phyloP scores from a whole-genome alignment of 2,797 vertebrate species.

The Melanotaenia boesemani region DNA sequence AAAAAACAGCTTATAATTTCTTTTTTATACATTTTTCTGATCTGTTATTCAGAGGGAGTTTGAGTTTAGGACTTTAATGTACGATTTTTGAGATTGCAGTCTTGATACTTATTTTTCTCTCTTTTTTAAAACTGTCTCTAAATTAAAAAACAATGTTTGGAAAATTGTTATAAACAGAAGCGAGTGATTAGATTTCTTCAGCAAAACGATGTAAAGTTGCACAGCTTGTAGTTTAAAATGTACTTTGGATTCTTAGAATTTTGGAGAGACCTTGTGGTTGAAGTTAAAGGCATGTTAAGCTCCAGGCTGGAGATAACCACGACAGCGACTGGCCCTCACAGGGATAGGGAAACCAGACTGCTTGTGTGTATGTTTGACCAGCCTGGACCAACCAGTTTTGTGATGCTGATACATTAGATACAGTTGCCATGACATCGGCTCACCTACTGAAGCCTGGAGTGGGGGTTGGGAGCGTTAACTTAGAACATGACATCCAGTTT shows the following conservation, averaged over 20 bases:
- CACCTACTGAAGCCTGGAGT: constrained; percentile 31
- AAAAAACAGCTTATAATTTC: too few species aligned
- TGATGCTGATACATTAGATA: constrained; percentile 60
- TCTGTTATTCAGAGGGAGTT: too few species aligned
- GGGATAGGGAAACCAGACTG: neutral
- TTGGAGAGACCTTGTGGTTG: too few species aligned
- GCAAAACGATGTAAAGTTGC: too few species aligned
- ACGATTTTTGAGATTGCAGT: too few species aligned
- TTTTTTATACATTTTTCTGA: too few species aligned
- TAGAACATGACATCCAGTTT: neutral
- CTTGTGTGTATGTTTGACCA: constrained; percentile 16
- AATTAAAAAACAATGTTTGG: too few species aligned
- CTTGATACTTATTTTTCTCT: too few species aligned
- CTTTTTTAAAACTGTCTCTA: too few species aligned
- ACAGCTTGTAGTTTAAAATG: neutral
- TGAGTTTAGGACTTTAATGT: too few species aligned
- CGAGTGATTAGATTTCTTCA: too few species aligned
- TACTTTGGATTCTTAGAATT: neutral
- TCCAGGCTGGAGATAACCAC: constrained; percentile 8
- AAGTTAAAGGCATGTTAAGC: constrained; percentile 2
- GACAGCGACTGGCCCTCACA: neutral
- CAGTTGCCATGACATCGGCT: constrained; percentile 44
- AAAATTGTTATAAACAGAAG: too few species aligned
- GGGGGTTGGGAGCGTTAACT: constrained; percentile 13
- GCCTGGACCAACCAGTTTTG: constrained; percentile 62